Evolutionary conservation across 2,797 vertebrate species (phyloP), one percentile per base, ranked within the genome.

Genomic region (Chelmon rostratus): DNA sequence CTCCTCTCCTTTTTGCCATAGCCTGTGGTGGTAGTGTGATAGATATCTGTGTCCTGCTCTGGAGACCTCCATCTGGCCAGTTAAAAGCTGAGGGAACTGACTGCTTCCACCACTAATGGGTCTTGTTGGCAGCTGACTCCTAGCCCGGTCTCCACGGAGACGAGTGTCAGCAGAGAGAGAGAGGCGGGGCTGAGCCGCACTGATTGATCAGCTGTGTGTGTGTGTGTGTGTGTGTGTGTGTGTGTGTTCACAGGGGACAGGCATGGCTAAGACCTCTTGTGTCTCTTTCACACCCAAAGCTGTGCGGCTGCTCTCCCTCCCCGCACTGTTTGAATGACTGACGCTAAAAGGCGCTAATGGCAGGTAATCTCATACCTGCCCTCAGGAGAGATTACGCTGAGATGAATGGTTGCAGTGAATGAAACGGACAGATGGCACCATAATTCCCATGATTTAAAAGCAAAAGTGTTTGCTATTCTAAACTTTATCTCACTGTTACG

Each of bases 101-200:
- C 79, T 76, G 81, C 66, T 76, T 72, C 73, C 72, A 61, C 83
- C 85, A 42, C 91, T 95, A 95, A 96, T 95, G 90, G 92, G 52
- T 85, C 81, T 86, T 66, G 58, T 58, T 50, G 78, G 87, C 80
- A 90, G 81, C 79, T 79, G 91, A 91, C 87, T 88, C 91, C 83
- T 16, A n/a, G 78, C 71, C 80, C 52, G 44, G 92, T 96, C 85
- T 78, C 93, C 92, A 93, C 67, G 87, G 95, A 90, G 91, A 95
- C 84, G 1, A 62, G 86, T 83, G 85, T 87, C 81, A 47, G 63
- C 72, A 86, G 79, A 79, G 72, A 86, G 79, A 79, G 72, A 69
- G 73, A 72, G 88, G 84, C 78, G 44, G 66, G 68, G 65, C 77
- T 37, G 50, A 76, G 79, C 68, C 65, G 49, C 59, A 71, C 19